A percentile compares a stretch with the other conserved stretches of the same genome.
Conservation (phyloP, 2,113 vertebrate genomes). For the Psittacara wagleri region DNA sequence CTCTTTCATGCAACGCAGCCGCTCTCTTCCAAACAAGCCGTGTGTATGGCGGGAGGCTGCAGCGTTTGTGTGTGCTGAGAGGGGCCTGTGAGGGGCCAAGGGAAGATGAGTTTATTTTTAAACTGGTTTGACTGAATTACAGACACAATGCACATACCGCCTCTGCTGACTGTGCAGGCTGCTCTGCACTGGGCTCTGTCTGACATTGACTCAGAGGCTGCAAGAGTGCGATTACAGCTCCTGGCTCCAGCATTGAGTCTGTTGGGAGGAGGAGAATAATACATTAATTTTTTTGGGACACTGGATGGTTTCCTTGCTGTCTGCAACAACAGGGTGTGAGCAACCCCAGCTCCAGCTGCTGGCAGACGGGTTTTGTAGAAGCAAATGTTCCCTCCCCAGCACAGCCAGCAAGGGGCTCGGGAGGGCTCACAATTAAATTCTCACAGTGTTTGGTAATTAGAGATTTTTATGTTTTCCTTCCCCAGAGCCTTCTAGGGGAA, state of each 20-base stretch:
- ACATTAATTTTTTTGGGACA: conserved; percentile 57
- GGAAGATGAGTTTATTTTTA: conserved; percentile 9
- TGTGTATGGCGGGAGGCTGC: rapidly evolving
- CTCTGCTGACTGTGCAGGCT: conserved; percentile 40
- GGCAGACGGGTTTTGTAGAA: not conserved
- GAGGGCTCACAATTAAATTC: not conserved
- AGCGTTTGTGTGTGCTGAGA: not conserved
- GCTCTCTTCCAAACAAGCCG: not conserved
- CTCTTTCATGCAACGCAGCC: not conserved
- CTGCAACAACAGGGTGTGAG: conserved; percentile 49
- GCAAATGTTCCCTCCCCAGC: not conserved
- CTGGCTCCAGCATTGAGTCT: not conserved
- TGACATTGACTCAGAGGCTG: conserved; percentile 54
- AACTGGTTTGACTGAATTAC: conserved; percentile 26
- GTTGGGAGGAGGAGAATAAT: conserved; percentile 54
- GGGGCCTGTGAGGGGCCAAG: conserved; percentile 2
- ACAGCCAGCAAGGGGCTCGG: rapidly evolving
- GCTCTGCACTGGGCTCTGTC: not conserved
- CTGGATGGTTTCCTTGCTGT: conserved; percentile 40
- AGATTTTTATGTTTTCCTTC: too few species aligned
- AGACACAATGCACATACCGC: not conserved
- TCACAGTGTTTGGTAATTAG: not conserved
- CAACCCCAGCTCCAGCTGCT: conserved; percentile 16
- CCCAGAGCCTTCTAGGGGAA: not conserved
- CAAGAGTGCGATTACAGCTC: not conserved